Evolutionary conservation across 2,888 invertebrate species (phyloP).

Genomic region (Trilocha varians): DNA sequence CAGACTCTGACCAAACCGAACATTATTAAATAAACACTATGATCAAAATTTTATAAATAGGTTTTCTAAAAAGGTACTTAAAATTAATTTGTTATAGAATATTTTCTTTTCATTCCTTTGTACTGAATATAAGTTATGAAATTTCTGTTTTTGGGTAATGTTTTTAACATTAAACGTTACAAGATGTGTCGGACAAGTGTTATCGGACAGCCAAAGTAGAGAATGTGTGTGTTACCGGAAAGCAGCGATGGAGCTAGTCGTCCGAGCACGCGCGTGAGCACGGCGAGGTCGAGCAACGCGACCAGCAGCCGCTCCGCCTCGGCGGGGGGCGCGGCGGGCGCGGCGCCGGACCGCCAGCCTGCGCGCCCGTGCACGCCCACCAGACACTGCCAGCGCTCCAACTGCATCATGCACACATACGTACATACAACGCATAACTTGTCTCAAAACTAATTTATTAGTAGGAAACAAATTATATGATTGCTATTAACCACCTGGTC

Average conservation of each 20-base stretch:
- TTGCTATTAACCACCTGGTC: no score
- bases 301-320: constrained; percentile 54
- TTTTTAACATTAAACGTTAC: background rate
- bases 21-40: background rate
- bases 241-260: constrained; percentile 57
- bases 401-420: constrained; percentile 20
- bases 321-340: constrained; percentile 27
- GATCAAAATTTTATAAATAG: background rate
- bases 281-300: constrained; percentile 62
- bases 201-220: no score
- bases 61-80: no score
- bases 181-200: no score
- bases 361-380: constrained; percentile 60
- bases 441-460: no score
- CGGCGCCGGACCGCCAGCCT: constrained; percentile 27
- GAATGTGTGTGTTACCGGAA: constrained; percentile 29
- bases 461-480: no score
- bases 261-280: constrained; percentile 59
- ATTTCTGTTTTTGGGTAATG: no score
- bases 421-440: background rate
- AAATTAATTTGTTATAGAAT: no score
- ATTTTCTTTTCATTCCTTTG: no score
- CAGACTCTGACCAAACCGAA: constrained; percentile 20
- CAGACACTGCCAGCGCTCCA: constrained; percentile 63
- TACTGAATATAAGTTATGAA: no score